phyloP scores from a whole-genome alignment of 2,797 vertebrate genomes.

The Notolabrus celidotus region DNA sequence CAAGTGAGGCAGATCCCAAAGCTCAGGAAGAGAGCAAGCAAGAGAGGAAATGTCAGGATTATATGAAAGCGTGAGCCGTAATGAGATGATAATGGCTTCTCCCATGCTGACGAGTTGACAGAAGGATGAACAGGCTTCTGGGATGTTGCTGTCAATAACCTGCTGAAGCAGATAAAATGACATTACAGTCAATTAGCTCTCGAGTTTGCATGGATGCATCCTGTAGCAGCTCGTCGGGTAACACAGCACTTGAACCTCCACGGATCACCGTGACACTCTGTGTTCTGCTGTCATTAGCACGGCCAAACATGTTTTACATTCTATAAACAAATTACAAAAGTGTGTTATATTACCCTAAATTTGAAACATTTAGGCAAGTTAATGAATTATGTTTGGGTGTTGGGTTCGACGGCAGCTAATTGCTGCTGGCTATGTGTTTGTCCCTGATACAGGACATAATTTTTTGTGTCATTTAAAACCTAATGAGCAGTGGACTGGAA shows the following conservation, averaged over 20 bases:
- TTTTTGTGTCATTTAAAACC: conserved; percentile 20
- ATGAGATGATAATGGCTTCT: conserved; percentile 81
- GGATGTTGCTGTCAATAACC: conserved; percentile 81
- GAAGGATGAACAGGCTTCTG: conserved; percentile 77
- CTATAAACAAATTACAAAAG: conserved; percentile 20
- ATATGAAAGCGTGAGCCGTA: conserved; percentile 65
- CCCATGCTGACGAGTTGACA: conserved; percentile 75
- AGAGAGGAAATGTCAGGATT: conserved; percentile 76
- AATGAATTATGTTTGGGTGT: neutral
- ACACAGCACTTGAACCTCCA: conserved; percentile 49
- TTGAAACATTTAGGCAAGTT: neutral
- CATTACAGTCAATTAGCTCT: conserved; percentile 81
- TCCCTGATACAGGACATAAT: neutral
- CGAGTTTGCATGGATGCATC: conserved; percentile 62
- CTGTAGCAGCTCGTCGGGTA: conserved; percentile 39
- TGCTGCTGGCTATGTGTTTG: conserved; percentile 15
- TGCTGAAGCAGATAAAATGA: conserved; percentile 77
- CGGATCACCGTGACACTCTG: conserved; percentile 39
- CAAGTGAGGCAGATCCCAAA: conserved; percentile 46
- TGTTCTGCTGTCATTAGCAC: conserved; percentile 16
- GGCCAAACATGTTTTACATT: conserved; percentile 28
- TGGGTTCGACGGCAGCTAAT: neutral
- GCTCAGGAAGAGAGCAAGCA: conserved; percentile 18
- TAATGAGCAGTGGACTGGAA: conserved; percentile 25
- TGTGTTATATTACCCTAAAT: neutral